Conservation (phyloP, 2,113 vertebrate species). For the Nyctereutes procyonoides region DNA sequence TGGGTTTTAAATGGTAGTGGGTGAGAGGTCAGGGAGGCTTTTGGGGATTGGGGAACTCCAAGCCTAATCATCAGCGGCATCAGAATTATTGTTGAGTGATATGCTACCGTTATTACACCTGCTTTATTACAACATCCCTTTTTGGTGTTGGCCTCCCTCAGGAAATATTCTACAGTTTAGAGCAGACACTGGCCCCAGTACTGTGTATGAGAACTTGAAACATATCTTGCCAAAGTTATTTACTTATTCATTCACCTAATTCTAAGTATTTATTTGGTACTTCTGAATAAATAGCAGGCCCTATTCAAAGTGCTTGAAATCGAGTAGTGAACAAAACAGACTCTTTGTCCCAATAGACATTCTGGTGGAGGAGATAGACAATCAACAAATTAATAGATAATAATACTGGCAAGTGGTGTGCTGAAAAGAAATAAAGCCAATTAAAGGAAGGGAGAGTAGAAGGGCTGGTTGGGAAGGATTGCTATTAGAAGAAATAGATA, state of each 20-base stretch:
- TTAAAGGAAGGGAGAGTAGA: not conserved
- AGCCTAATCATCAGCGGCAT: not conserved
- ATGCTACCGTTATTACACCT: not conserved
- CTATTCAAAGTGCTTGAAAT: conserved; percentile 34
- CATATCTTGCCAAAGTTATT: not conserved
- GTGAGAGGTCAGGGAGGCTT: not conserved
- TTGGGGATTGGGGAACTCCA: not conserved
- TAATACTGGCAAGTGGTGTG: not conserved
- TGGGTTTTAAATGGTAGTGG: not conserved
- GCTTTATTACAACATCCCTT: not conserved
- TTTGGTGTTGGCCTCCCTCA: not conserved
- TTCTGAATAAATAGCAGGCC: not conserved
- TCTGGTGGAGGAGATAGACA: not conserved
- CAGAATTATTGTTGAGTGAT: not conserved
- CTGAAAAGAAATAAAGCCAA: not conserved
- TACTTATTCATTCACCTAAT: not conserved
- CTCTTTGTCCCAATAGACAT: not conserved
- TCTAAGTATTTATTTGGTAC: conserved; percentile 8
- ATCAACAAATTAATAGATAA: not conserved
- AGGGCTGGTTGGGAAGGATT: not conserved
- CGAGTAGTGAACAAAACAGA: conserved; percentile 2
- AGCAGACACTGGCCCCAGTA: not conserved
- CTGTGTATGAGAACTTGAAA: conserved; percentile 2
- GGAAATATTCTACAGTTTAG: not conserved
- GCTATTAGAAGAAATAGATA: not conserved